Evolutionary conservation across 2,888 invertebrate species (phyloP).

Genomic region (Temnothorax ravouxi): DNA sequence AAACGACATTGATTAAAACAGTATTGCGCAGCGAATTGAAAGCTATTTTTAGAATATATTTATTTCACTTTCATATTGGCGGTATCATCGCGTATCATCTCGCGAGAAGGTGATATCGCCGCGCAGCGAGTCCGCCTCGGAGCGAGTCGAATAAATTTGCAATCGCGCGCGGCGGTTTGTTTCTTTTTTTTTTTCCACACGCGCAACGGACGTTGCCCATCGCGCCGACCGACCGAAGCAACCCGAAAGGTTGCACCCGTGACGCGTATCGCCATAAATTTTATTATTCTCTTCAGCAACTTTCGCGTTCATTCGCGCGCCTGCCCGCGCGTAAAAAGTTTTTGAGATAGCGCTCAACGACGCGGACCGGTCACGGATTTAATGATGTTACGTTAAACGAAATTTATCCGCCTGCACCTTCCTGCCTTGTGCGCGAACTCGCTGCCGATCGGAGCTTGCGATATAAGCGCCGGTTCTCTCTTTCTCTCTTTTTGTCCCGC

Average conservation of each 20-base stretch:
- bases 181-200: slow-evolving; percentile 9
- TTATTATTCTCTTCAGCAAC: slow-evolving; percentile 40
- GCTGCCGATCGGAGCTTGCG: slow-evolving; percentile 44
- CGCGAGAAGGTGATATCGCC: slow-evolving; percentile 34
- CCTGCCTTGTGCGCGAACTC: slow-evolving; percentile 13
- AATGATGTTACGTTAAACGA: slow-evolving; percentile 55
- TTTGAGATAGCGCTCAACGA: slow-evolving; percentile 33
- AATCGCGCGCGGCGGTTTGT: slow-evolving; percentile 7
- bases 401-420: slow-evolving; percentile 53
- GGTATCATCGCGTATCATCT: slow-evolving; percentile 48
- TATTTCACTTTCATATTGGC: slow-evolving; percentile 46
- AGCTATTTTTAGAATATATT: slow-evolving; percentile 37
- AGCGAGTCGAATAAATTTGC: slow-evolving; percentile 54
- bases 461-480: slow-evolving; percentile 42
- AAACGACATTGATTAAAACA: not conserved
- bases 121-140: slow-evolving; percentile 17
- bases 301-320: slow-evolving; percentile 40
- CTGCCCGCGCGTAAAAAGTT: slow-evolving; percentile 43
- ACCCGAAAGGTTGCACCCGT: slow-evolving; percentile 39
- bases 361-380: slow-evolving; percentile 50
- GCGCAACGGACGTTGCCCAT: slow-evolving; percentile 30
- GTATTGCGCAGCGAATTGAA: not conserved
- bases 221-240: slow-evolving; percentile 10
- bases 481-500: slow-evolving; percentile 28
- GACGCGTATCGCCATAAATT: slow-evolving; percentile 48